phyloP scores from a whole-genome alignment of 2,113 vertebrate genomes.

The Sander lucioperca region DNA sequence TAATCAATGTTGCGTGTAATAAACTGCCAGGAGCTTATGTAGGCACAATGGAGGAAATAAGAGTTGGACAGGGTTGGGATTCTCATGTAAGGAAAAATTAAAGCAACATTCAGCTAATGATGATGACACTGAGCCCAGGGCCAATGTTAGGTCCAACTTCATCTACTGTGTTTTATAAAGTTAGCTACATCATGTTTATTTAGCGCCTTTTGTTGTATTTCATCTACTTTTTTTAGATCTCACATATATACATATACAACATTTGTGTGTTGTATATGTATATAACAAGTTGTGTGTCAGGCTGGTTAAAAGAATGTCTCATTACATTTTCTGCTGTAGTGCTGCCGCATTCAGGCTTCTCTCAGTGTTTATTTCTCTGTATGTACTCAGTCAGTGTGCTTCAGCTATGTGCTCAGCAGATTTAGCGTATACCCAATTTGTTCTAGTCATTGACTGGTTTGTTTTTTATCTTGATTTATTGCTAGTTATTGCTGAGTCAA shows the following conservation, averaged over 20 bases:
- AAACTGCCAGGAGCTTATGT: constrained; percentile 40
- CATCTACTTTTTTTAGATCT: not conserved
- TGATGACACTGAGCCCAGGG: not conserved
- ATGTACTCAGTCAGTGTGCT: not conserved
- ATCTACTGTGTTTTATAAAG: not conserved
- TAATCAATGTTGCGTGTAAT: constrained; percentile 54
- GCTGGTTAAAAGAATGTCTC: not conserved
- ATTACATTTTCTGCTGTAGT: not conserved
- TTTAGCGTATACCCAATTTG: not conserved
- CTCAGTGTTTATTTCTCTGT: not conserved
- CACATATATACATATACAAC: no score
- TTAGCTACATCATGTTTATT: not conserved
- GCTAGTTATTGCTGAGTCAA: not conserved
- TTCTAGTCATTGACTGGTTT: not conserved
- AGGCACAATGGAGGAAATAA: constrained; percentile 15
- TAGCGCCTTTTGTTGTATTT: constrained; percentile 3
- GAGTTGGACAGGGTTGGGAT: not conserved
- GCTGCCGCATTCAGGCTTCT: not conserved
- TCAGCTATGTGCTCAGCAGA: not conserved
- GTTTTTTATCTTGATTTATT: not conserved
- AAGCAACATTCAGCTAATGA: not conserved
- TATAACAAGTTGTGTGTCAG: not conserved
- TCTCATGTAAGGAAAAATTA: not conserved
- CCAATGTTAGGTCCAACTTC: not conserved
- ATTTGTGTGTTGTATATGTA: no score